phyloP scores from a whole-genome alignment of 2,888 invertebrate species.

The Nemurella pictetii region DNA sequence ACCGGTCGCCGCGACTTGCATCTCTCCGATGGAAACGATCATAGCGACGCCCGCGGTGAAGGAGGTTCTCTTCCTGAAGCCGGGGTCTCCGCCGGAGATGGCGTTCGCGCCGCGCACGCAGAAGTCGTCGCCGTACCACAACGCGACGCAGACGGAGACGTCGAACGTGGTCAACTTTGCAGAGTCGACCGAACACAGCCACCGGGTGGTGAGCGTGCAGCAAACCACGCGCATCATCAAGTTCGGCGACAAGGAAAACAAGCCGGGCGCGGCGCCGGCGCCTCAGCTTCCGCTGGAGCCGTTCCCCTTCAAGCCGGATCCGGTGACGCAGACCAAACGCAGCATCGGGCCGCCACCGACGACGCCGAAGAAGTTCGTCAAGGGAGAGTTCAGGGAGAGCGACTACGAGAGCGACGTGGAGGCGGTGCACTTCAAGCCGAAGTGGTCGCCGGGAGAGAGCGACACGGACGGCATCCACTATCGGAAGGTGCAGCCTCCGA shows the following conservation, averaged over 20 bases:
- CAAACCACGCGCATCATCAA: slow-evolving; percentile 71
- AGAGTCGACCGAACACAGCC: slow-evolving; percentile 67
- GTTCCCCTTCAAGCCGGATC: slow-evolving; percentile 55
- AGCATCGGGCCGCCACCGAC: slow-evolving; percentile 53
- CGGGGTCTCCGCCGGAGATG: slow-evolving; percentile 62
- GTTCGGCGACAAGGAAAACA: slow-evolving; percentile 58
- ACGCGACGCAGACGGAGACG: slow-evolving; percentile 67
- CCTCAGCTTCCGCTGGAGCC: slow-evolving; percentile 50
- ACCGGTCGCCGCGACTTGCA: slow-evolving; percentile 54
- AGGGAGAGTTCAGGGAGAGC: slow-evolving; percentile 66
- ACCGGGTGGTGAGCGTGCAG: slow-evolving; percentile 64
- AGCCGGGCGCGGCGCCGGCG: slow-evolving; percentile 36
- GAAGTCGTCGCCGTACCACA: slow-evolving; percentile 61
- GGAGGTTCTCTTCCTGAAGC: slow-evolving; percentile 53
- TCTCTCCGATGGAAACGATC: slow-evolving; percentile 45
- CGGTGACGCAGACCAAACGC: slow-evolving; percentile 47
- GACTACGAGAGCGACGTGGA: slow-evolving; percentile 73
- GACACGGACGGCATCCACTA: slow-evolving; percentile 62
- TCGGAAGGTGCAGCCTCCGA: slow-evolving; percentile 64
- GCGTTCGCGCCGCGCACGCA: slow-evolving; percentile 61
- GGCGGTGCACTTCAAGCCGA: slow-evolving; percentile 60
- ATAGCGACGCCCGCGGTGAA: slow-evolving; percentile 49
- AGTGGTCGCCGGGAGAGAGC: slow-evolving; percentile 66
- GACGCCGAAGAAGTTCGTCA: slow-evolving; percentile 66
- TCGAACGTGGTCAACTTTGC: slow-evolving; percentile 72